A percentile compares a stretch with the other conserved stretches of the same genome.
phyloP scores from a whole-genome alignment of 2,888 invertebrate species.

The Drosophila subsilvestris region DNA sequence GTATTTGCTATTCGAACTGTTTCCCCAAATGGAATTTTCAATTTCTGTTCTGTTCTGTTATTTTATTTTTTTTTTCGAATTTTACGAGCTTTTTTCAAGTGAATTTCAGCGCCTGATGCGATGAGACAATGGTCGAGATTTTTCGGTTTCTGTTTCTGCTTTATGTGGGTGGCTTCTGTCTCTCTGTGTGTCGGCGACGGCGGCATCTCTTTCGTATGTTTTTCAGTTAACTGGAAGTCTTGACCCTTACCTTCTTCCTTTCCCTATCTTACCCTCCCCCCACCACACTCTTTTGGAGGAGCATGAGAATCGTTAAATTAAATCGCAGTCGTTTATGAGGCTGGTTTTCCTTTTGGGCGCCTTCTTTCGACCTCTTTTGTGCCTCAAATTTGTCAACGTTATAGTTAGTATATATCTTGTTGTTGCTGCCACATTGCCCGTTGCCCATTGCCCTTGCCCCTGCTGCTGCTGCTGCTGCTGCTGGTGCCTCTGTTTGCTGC shows the following conservation, averaged over 20 bases:
- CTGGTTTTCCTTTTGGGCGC: constrained; percentile 77
- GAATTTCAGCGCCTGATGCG: constrained; percentile 73
- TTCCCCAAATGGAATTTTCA: constrained; percentile 23
- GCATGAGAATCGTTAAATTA: constrained; percentile 77
- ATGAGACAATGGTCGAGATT: constrained; percentile 52
- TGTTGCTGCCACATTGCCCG: constrained; percentile 20
- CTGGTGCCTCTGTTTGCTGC: constrained; percentile 38
- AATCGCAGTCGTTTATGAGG: constrained; percentile 76
- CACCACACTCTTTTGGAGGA: not conserved
- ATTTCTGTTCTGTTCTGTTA: constrained; percentile 25
- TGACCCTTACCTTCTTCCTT: constrained; percentile 46
- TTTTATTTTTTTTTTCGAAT: constrained; percentile 37
- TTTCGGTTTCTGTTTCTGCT: constrained; percentile 56
- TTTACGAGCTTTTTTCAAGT: constrained; percentile 71
- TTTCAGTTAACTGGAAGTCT: constrained; percentile 64
- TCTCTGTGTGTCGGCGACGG: not conserved
- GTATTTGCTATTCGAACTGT: constrained; percentile 48
- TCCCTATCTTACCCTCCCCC: not conserved
- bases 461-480: constrained; percentile 2
- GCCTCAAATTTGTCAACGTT: constrained; percentile 76
- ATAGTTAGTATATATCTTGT: constrained; percentile 74
- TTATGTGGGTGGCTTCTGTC: constrained; percentile 76
- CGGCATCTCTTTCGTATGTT: constrained; percentile 46
- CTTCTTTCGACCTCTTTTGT: constrained; percentile 71
- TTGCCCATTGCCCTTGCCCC: constrained; percentile 4